Base-by-base conservation (phyloP, 2,888 invertebrate species). In the Flabesymbios commensalis region DNA sequence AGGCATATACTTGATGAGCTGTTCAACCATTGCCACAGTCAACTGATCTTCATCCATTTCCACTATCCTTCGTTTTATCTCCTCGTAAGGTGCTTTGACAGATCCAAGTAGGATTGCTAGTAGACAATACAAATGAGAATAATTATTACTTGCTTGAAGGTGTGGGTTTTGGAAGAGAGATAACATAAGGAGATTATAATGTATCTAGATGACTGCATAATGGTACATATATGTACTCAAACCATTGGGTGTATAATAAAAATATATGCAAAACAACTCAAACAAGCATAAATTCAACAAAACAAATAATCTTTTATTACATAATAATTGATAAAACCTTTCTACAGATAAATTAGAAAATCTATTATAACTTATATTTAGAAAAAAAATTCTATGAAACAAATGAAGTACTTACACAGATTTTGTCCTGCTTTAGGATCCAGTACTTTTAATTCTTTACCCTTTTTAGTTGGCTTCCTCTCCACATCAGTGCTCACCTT, bases 401-500 rank as follows among this genome's bases (percentile, higher is more conserved):
- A 26, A 22, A 53, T n/a, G 7, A 33, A n/a, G n/a, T 14, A 74
- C 79, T 73, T 73, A 81, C 81, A 80, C 24, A 98, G 88, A 84
- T 94, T 97, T 85, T 98, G 97, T 0, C 94, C 96, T 0, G 93
- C 87, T 83, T 97, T 98, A 17, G 90, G 87, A 83, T 98, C 97
- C 17, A 98, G 84, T 1, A 98, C 94, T 78, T 92, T 91, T 4
- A 96, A 86, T 78, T 94, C 93, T 82, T 94, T 92, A 5, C 90
- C 90, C 83, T 95, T 68, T 81, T 94, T 95, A 65, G 89, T 78
- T 0, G 75, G 71, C 63, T 75, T 79, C 33, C 74, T 73, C 36
- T 72, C 74, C 1, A 90, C 64, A 10, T 64, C 62, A 19, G 72
- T 72, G 32, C 61, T n/a, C n/a, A n/a, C n/a, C n/a, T n/a, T 10